Percentiles rank a stretch among this genome's conserved stretches.
These are phyloP conservation scores for Pheucticus melanocephalus DNA, from an alignment of 2,113 vertebrate genomes.

Conservation along the genomic window DNA sequence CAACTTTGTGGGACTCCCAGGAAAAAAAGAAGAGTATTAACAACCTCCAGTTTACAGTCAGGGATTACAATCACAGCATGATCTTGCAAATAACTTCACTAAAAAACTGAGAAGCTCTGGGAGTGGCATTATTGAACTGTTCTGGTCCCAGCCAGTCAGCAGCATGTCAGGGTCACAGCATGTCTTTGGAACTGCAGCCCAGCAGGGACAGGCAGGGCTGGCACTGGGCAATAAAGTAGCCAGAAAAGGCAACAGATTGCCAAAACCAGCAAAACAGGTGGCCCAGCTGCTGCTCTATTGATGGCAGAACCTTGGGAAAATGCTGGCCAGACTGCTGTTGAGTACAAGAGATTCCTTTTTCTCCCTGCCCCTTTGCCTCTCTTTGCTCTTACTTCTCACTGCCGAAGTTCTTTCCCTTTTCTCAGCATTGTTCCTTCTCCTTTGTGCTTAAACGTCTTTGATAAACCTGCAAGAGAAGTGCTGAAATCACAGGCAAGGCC, in stretches of 20 bases:
- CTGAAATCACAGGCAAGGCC: not conserved
- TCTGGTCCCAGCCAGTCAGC: not conserved
- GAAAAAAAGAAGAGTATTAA: not conserved
- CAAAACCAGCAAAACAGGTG: not conserved
- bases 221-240: not conserved
- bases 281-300: not conserved
- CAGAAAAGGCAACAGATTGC: not conserved
- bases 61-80: not conserved
- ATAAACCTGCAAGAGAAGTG: not conserved
- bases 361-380: not conserved
- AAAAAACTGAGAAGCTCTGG: not conserved
- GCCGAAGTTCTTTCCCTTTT: not conserved
- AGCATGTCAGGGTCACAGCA: not conserved
- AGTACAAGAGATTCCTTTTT: not conserved
- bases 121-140: not conserved
- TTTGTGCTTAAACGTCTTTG: not conserved
- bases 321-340: not conserved
- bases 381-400: not conserved
- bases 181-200: not conserved
- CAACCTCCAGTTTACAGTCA: not conserved
- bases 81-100: not conserved
- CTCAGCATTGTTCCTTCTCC: not conserved
- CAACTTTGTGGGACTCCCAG: not conserved
- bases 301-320: not conserved
- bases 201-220: not conserved